Evolutionary conservation across 2,888 invertebrate species (phyloP), one percentile per base, ranked within the genome.

Genomic region (Spodoptera picta): DNA sequence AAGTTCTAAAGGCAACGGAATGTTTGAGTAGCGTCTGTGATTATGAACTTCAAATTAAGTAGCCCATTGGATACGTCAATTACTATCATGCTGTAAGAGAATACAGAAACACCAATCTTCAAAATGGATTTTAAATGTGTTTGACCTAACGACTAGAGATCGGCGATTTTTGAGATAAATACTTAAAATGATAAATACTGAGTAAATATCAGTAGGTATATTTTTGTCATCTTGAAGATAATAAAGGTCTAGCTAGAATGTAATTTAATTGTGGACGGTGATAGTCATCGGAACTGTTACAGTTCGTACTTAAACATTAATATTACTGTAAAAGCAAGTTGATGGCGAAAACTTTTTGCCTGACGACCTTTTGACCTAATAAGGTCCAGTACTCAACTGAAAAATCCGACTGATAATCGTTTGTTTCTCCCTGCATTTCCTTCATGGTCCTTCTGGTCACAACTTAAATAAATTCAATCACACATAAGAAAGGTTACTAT

Each of bases 401-500:
- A 1, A 46, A 46, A 11, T 11, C 9, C 46, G 27, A 10, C 19
- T 2, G 24, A 1, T 10, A 10, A 10, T n/a, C 27, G 24, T 41
- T 41, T n/a, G 10, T 46, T 41, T 10, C 0, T 9, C 7, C 9
- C 5, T 1, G n/a, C 7, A 0, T 48, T 3, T 46, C 0, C 4
- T 36, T 27, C 10, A n/a, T 73, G 56, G 12, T 49, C 56, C 74
- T 73, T 73, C 56, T 73, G 53, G 31, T 6, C 7, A 31, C 52
- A 61, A 23, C 9, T 47, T 43, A 41, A 3, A 10, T 11, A 41
- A 36, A 14, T 52, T 44, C 55, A 46, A 67, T 54, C 53, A 69
- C 14, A 60, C 68, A 51, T 61, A 51, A 41, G 55, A 56, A 43
- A 71, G 51, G 73, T 60, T 57, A 27, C 27, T 27, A 74, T 48